A percentile compares a stretch with the other conserved stretches of the same genome.
Conservation (phyloP, 2,888 invertebrate species). For the Platerodrilus igneus region DNA sequence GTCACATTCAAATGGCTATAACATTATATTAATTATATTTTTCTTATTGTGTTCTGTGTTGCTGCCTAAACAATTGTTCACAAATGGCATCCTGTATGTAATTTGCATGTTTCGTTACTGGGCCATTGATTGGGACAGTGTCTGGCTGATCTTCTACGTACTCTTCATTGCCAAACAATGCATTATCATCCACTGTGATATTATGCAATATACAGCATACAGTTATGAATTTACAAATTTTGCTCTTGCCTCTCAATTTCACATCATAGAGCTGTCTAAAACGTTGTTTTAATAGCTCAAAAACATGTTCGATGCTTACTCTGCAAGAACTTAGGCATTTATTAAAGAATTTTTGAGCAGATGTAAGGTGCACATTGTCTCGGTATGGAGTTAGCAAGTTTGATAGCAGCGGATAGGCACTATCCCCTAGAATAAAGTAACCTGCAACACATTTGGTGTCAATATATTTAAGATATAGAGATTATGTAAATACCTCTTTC, state of each 20-base stretch:
- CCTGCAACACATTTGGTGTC: no score
- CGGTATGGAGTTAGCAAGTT: conserved; percentile 14
- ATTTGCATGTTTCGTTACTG: no score
- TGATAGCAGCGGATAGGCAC: conserved; percentile 16
- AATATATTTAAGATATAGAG: no score
- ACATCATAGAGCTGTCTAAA: conserved; percentile 17
- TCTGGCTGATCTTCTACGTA: not conserved
- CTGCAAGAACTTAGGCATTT: conserved; percentile 10
- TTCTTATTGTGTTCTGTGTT: no score
- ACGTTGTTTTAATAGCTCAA: conserved; percentile 19
- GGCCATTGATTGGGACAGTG: no score
- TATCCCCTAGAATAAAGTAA: conserved; percentile 18
- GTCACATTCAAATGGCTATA: no score
- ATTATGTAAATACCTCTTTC: no score
- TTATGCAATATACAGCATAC: conserved; percentile 18
- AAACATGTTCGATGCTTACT: conserved; percentile 17
- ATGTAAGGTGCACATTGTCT: conserved; percentile 17
- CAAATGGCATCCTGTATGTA: no score
- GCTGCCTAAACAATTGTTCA: no score
- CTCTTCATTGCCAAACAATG: not conserved
- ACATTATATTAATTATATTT: no score
- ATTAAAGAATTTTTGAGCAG: conserved; percentile 15
- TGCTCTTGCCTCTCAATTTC: conserved; percentile 15
- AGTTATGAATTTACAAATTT: conserved; percentile 11
- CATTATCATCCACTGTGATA: conserved; percentile 2